Conservation (phyloP, 1,140 invertebrate species). For the Mercenaria mercenaria region DNA sequence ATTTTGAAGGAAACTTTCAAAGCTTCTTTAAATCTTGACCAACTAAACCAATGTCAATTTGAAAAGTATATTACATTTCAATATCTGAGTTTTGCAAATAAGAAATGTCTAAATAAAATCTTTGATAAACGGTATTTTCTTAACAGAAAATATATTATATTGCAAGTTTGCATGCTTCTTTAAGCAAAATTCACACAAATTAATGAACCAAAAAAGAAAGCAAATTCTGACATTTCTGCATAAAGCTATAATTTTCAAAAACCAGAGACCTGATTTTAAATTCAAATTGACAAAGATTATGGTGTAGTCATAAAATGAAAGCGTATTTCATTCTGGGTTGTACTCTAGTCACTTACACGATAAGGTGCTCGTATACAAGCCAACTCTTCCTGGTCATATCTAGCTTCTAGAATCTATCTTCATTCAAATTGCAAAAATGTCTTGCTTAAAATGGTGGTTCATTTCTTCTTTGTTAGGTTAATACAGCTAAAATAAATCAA, state of each 20-base stretch:
- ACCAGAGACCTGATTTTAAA: neutral
- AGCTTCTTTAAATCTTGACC: neutral
- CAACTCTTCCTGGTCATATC: neutral
- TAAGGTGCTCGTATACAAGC: neutral
- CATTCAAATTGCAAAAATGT: too few relatives aligned
- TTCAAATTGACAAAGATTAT: constrained; percentile 2
- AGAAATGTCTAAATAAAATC: too few relatives aligned
- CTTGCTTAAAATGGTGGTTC: neutral
- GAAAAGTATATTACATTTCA: neutral
- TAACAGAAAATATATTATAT: too few relatives aligned
- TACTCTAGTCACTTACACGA: neutral
- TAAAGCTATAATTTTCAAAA: too few relatives aligned
- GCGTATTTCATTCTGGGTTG: constrained; percentile 13
- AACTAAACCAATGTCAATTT: neutral
- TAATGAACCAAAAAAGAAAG: too few relatives aligned
- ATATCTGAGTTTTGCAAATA: too few relatives aligned
- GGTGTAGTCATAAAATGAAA: neutral
- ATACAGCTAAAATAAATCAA: neutral
- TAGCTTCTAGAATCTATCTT: neutral
- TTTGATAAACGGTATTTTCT: too few relatives aligned
- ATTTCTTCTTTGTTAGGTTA: neutral
- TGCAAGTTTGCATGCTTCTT: too few relatives aligned
- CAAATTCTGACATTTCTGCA: too few relatives aligned
- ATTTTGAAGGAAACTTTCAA: neutral
- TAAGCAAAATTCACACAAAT: too few relatives aligned